A percentile compares a stretch with the other conserved stretches of the same genome.
Evolutionary conservation across 2,113 vertebrate species (phyloP).

Genomic region (Prionailurus viverrinus): DNA sequence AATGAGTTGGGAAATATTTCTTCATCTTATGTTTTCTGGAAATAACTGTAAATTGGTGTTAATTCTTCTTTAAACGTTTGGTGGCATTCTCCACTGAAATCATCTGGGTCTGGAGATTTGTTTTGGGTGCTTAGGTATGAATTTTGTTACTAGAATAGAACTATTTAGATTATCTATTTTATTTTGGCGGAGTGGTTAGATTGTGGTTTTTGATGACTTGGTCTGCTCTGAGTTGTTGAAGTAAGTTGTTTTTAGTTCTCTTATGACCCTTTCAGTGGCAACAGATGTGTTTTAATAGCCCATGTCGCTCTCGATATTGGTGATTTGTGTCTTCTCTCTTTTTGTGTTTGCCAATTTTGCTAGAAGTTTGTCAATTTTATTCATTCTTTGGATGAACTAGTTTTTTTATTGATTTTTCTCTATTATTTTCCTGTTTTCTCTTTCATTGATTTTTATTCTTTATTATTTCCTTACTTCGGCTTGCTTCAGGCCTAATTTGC

Average conservation of each 20-base stretch:
- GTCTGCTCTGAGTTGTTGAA: neutral
- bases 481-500: conserved; percentile 1
- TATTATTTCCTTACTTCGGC: neutral
- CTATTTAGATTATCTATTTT: conserved; percentile 30
- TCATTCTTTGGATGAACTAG: neutral
- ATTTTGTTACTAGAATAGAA: neutral
- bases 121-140: neutral
- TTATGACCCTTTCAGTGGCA: neutral
- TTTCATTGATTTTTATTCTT: neutral
- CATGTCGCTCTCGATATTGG: neutral
- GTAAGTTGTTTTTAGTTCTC: neutral
- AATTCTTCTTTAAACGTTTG: neutral
- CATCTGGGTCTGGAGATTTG: neutral
- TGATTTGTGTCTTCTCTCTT: neutral
- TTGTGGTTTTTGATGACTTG: neutral
- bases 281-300: neutral
- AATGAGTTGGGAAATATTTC: neutral
- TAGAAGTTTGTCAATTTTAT: neutral
- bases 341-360: neutral
- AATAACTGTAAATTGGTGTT: conserved; percentile 4
- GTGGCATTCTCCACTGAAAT: neutral
- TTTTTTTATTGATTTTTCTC: conserved; percentile 29
- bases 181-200: conserved; percentile 34
- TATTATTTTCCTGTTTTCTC: neutral
- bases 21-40: neutral